phyloP scores from a whole-genome alignment of 2,888 invertebrate genomes.

The Allophyes oxyacanthae region DNA sequence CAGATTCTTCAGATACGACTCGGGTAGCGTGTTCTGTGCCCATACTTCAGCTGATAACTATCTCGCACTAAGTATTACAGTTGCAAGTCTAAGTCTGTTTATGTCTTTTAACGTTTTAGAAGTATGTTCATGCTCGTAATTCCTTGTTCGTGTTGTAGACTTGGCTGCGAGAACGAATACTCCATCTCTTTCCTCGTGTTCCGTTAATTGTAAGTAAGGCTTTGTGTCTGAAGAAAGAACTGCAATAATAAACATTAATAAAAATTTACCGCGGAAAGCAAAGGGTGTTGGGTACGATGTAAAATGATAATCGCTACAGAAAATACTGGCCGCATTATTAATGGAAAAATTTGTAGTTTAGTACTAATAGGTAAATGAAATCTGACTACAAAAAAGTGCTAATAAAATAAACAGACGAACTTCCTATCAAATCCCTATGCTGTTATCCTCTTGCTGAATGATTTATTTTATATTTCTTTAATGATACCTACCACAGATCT shows the following conservation, averaged over 20 bases:
- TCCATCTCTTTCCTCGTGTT: constrained; percentile 7
- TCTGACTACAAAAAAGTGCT: no score
- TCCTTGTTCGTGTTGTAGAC: constrained; percentile 24
- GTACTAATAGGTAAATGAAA: no score
- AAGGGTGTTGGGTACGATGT: no score
- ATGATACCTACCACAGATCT: no score
- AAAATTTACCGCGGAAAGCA: no score
- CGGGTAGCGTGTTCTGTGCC: constrained; percentile 44
- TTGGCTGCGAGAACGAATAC: constrained; percentile 12
- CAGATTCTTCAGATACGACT: constrained; percentile 30
- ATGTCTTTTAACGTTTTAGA: constrained; percentile 36
- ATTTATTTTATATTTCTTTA: no score
- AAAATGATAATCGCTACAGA: no score
- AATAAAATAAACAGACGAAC: no score
- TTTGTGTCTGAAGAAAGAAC: not conserved
- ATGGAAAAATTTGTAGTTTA: no score
- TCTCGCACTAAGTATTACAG: constrained; percentile 46
- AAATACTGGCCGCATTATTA: no score
- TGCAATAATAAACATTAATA: not conserved
- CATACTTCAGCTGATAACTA: constrained; percentile 45
- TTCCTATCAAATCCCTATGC: no score
- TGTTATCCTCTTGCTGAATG: no score
- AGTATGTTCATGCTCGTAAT: constrained; percentile 23
- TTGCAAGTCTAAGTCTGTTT: constrained; percentile 38
- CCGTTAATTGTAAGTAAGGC: not conserved